Evolutionary conservation across 1,140 invertebrate species (phyloP), one percentile per base, ranked within the genome.

Genomic region (Magallana gigas): DNA sequence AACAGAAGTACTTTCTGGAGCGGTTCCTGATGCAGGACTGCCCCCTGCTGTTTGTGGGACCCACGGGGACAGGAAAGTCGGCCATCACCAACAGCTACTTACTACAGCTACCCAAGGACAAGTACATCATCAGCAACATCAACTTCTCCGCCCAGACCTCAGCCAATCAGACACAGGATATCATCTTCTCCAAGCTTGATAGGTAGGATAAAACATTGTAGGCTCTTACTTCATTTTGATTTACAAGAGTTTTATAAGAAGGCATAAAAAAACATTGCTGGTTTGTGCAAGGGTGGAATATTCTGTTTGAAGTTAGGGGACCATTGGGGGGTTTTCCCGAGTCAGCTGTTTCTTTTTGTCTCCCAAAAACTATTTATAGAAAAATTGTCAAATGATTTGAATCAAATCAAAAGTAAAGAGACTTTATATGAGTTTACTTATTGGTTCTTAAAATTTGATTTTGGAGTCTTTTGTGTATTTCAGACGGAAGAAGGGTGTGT

Each of bases 71-170:
- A 0, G 94, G 94, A 14, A 95, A 95, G 88, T 93, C 91, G 59
- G 94, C 94, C 71, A 94, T 95, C 85, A 95, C 94, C 64, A 95
- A 94, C 87, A 93, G 91, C 85, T 95, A 92, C 90, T 89, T 95
- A 11, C 90, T 93, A 7, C 86, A 93, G 83, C 90, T 94, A n/a
- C 93, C 93, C 5, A 92, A 91, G 83, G 93, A 94, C 86, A 93
- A 94, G 88, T 95, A 92, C 88, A 91, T 94, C 48, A 92, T 93
- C 68, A 94, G 91, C 89, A 94, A 94, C 89, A 91, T 95, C n/a
- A 95, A 94, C 88, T 95, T 95, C 90, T 95, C 95, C 8, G 94
- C 95, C 23, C 94, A 94, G 86, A 95, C 95, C 18, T 94, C 94
- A 85, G 93, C 94, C 85, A 94, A 94, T 91, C 93, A 94, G 85